Base-by-base conservation (phyloP, 2,797 vertebrate genomes). In the Florisuga fusca region DNA sequence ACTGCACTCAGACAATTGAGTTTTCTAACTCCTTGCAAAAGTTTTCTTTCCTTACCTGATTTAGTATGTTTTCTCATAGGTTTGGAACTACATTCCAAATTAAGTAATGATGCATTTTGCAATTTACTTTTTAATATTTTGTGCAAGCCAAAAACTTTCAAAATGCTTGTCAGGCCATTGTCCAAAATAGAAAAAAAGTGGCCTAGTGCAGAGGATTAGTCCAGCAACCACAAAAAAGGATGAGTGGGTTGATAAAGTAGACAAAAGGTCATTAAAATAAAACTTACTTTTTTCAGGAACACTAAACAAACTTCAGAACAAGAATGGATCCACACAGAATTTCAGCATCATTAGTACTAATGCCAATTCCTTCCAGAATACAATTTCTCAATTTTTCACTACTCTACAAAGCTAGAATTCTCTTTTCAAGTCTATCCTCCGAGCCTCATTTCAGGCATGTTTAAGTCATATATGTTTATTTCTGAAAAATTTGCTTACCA, bases 1-100 rank as follows among this genome's bases (percentile, higher is more conserved):
- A 63, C 8, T 69, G 11, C 20, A 51, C 10, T 69, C 18, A 92
- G 46, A 46, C 1, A 8, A 50, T n/a, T 45, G 11, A 1, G 0
- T 48, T 85, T 92, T 80, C 46, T 63, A 76, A 36, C 36, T 91
- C 20, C 12, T 78, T 84, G 31, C 7, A 34, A 71, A 92, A 89
- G 4, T 61, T 72, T 61, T 68, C 6, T 68, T 85, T 86, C 38
- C 19, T 41, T 66, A 6, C 2, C 10, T 51, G 46, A 48, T 19
- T 71, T 81, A 46, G 13, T 54, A 16, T 5, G 8, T 38, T 83
- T 91, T 43, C 45, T 67, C 12, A 54, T 31, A 33, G 23, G 81
- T 79, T 61, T 84, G 16, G 48, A 87, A 69, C 22, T 50, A 63
- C 16, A 54, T 57, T 34, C 12, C 18, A 58, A 90, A 78, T 82